phyloP scores from a whole-genome alignment of 2,797 vertebrate genomes.

The Cetoscarus ocellatus region DNA sequence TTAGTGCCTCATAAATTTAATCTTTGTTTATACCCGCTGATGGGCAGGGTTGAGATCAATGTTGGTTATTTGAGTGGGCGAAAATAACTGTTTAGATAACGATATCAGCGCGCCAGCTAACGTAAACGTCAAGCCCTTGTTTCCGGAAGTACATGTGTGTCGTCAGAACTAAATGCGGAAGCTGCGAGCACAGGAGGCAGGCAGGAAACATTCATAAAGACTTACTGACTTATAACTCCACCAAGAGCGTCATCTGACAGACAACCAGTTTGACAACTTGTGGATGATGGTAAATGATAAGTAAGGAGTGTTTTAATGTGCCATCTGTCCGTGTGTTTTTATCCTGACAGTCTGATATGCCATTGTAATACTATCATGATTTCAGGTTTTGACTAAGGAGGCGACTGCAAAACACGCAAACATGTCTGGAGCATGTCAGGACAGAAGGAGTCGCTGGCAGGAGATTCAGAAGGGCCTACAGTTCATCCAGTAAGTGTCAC shows the following conservation, averaged over 20 bases:
- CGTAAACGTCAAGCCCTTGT: not conserved
- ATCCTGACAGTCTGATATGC: fast-evolving
- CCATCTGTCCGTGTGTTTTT: not conserved
- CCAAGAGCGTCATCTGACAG: not conserved
- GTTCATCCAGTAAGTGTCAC: conserved; percentile 93
- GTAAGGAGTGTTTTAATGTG: not conserved
- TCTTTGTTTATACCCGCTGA: too few species aligned
- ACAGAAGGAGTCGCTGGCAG: conserved; percentile 93
- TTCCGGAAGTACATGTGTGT: conserved; percentile 53
- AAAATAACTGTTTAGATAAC: not conserved
- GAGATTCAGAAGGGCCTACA: conserved; percentile 95
- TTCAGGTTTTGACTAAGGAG: conserved; percentile 82
- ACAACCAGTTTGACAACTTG: conserved; percentile 13
- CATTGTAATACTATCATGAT: conserved; percentile 31
- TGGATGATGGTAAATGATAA: not conserved
- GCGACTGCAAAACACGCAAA: conserved; percentile 80
- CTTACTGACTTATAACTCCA: not conserved
- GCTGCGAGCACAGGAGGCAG: not conserved
- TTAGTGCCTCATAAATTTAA: too few species aligned
- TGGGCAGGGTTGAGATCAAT: too few species aligned
- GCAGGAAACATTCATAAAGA: not conserved
- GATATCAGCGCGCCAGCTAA: not conserved
- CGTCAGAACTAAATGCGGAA: conserved; percentile 65
- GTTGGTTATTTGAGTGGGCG: fast-evolving
- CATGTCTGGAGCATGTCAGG: conserved; percentile 92